phyloP scores from a whole-genome alignment of 2,797 vertebrate species.

The Pseudochirops cupreus region DNA sequence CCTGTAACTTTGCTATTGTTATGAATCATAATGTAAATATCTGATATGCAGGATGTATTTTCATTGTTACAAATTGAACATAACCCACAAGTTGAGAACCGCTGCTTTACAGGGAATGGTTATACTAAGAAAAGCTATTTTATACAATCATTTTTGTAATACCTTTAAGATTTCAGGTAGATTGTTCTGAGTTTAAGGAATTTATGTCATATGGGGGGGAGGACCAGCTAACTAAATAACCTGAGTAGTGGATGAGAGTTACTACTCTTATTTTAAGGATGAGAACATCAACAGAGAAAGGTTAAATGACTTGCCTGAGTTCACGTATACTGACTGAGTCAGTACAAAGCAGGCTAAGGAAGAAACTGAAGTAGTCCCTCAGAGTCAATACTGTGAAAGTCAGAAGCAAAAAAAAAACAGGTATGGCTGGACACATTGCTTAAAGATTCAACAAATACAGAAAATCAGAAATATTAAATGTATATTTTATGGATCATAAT shows the following conservation, averaged over 20 bases:
- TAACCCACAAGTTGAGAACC: too few relatives aligned
- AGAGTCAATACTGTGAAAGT: slow-evolving; percentile 56
- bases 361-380: slow-evolving; percentile 44
- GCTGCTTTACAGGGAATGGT: not conserved
- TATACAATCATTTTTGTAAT: not conserved
- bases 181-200: slow-evolving; percentile 11
- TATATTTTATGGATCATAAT: not conserved
- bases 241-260: not conserved
- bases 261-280: not conserved
- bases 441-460: slow-evolving; percentile 29
- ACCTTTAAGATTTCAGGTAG: not conserved
- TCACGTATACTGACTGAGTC: not conserved
- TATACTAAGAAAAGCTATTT: not conserved
- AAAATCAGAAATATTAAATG: not conserved
- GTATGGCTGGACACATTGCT: not conserved
- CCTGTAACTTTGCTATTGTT: too few relatives aligned
- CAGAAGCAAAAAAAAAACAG: slow-evolving; percentile 51
- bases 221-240: slow-evolving; percentile 42
- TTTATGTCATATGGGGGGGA: not conserved
- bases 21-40: too few relatives aligned
- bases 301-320: slow-evolving; percentile 18
- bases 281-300: slow-evolving; percentile 38
- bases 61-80: too few relatives aligned
- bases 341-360: slow-evolving; percentile 29
- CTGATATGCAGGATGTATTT: too few relatives aligned